A percentile compares a stretch with the other conserved stretches of the same genome.
Evolutionary conservation across 2,113 vertebrate species (phyloP).

Genomic region (Mustela lutreola): DNA sequence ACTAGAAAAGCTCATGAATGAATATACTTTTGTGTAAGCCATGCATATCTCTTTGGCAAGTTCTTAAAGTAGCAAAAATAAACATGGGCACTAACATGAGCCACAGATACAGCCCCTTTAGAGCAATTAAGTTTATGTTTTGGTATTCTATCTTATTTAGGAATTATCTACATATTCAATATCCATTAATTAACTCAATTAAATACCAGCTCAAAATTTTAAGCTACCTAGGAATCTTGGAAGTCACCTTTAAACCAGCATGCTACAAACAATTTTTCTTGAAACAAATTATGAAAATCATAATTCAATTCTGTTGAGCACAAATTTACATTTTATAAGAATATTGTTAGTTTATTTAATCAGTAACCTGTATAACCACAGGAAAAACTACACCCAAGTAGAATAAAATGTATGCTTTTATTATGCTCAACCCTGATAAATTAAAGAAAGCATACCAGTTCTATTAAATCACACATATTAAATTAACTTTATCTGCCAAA

Average conservation of each 20-base stretch:
- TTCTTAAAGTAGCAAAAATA: conserved; percentile 36
- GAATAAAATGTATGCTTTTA: conserved; percentile 49
- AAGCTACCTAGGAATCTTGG: conserved; percentile 21
- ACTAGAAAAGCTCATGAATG: neutral
- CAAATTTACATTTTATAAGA: conserved; percentile 10
- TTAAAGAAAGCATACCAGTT: conserved; percentile 51
- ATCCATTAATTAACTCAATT: conserved; percentile 31
- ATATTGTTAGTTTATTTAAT: conserved; percentile 55
- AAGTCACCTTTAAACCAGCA: neutral
- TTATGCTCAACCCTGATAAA: conserved; percentile 32
- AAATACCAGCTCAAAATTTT: conserved; percentile 8
- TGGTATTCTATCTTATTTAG: conserved; percentile 1
- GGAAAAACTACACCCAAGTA: conserved; percentile 46
- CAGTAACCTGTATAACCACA: conserved; percentile 46
- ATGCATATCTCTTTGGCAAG: neutral
- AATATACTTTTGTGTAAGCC: neutral
- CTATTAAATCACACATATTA: conserved; percentile 48
- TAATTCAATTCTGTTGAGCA: conserved; percentile 49
- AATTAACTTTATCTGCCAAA: conserved; percentile 41
- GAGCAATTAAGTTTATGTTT: neutral
- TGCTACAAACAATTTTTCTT: conserved; percentile 24
- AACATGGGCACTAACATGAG: neutral
- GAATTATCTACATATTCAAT: conserved; percentile 7
- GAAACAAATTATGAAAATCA: conserved; percentile 55
- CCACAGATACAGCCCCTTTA: neutral